Conservation (phyloP, 2,113 vertebrate genomes). For the Oreochromis tanganicae region DNA sequence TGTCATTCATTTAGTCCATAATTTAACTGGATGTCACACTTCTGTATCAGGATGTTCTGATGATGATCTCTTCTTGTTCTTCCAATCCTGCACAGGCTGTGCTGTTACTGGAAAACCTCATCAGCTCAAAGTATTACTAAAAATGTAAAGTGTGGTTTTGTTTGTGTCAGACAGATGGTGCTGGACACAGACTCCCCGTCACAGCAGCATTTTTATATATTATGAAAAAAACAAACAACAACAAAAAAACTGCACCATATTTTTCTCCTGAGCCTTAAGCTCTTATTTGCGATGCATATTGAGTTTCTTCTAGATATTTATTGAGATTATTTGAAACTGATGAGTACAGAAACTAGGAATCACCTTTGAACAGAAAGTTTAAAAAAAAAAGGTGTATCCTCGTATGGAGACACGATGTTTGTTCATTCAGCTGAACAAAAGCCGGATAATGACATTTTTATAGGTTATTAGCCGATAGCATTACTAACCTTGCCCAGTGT, state of each 20-base stretch:
- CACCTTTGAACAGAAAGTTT: background rate
- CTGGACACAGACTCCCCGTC: background rate
- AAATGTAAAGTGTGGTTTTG: background rate
- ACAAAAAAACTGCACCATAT: background rate
- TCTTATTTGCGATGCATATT: background rate
- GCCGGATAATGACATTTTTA: background rate
- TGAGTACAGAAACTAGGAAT: background rate
- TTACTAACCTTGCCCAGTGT: background rate
- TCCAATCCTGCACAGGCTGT: background rate
- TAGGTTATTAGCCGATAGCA: background rate
- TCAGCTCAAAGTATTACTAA: background rate
- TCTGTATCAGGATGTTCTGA: background rate
- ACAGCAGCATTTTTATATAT: background rate
- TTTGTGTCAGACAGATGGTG: background rate
- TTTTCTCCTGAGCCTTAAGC: background rate
- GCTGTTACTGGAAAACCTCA: background rate
- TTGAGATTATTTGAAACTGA: background rate
- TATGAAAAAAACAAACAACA: background rate
- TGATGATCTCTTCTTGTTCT: background rate
- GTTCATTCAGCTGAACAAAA: background rate
- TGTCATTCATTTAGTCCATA: background rate
- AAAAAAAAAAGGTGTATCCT: background rate
- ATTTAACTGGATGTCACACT: background rate
- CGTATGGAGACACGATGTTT: background rate
- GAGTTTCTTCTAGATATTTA: background rate